These are phyloP conservation scores for Aspiorhynchus laticeps DNA, from an alignment of 2,113 vertebrate species.

Conservation along the genomic window DNA sequence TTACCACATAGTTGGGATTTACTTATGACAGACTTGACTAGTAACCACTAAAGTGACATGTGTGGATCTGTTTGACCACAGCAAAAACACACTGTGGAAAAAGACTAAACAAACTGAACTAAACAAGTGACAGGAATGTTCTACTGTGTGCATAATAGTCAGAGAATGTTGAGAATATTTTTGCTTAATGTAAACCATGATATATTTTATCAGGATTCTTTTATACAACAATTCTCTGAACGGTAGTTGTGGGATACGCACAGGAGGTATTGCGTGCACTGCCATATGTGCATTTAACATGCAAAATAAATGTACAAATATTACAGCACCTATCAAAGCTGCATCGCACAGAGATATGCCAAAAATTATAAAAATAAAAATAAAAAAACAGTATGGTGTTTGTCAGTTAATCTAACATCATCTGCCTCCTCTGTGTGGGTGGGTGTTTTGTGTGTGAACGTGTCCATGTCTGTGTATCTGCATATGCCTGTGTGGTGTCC, in stretches of 20 bases:
- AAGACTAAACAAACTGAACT: neutral
- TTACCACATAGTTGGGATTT: neutral
- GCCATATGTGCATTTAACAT: neutral
- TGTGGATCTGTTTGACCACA: neutral
- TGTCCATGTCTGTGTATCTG: constrained; percentile 26
- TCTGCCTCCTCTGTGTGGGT: neutral
- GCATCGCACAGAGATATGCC: neutral
- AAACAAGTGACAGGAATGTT: neutral
- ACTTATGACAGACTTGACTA: neutral
- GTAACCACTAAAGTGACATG: neutral
- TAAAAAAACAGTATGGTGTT: neutral
- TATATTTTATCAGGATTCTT: neutral
- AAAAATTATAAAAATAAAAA: neutral
- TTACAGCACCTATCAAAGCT: neutral
- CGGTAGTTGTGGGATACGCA: neutral
- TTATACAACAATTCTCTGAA: neutral
- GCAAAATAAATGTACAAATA: neutral
- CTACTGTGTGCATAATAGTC: neutral
- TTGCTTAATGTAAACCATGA: neutral
- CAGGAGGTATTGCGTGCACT: neutral
- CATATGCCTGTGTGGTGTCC: constrained; percentile 34
- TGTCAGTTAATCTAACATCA: neutral
- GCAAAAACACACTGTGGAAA: neutral
- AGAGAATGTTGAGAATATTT: neutral
- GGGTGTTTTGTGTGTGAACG: neutral